Conservation (phyloP, 2,113 vertebrate species). For the Xiphorhynchus elegans region DNA sequence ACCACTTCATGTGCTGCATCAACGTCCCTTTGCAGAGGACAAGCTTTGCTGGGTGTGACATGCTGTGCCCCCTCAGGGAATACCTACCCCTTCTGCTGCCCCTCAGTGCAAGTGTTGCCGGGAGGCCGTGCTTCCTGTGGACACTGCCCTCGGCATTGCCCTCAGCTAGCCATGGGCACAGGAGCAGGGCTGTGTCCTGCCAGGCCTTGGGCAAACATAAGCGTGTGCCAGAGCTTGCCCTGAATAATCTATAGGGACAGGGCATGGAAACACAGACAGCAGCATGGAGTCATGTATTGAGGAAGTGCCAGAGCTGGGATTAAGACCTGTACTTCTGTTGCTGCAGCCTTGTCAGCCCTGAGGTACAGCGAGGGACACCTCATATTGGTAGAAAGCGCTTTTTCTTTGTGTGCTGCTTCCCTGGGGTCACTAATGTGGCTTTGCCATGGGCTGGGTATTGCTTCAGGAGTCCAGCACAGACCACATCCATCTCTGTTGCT, state of each 20-base stretch:
- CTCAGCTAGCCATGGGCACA: accelerated
- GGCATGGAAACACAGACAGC: neutral
- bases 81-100: neutral
- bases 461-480: neutral
- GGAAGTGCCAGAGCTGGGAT: neutral
- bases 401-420: neutral
- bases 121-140: neutral
- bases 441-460: neutral
- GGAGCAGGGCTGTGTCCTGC: neutral
- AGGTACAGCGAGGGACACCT: neutral
- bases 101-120: neutral
- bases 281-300: accelerated
- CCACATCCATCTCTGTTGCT: neutral
- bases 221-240: accelerated
- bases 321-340: neutral
- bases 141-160: neutral
- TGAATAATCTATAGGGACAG: neutral
- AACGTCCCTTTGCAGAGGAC: neutral
- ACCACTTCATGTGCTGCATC: constrained; percentile 54
- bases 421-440: neutral
- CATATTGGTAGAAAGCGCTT: neutral
- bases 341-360: neutral
- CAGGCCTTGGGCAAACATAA: neutral
- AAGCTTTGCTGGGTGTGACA: neutral
- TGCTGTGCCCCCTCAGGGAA: neutral